Conservation (phyloP, 2,797 vertebrate species). For the Tokudaia muenninki region DNA sequence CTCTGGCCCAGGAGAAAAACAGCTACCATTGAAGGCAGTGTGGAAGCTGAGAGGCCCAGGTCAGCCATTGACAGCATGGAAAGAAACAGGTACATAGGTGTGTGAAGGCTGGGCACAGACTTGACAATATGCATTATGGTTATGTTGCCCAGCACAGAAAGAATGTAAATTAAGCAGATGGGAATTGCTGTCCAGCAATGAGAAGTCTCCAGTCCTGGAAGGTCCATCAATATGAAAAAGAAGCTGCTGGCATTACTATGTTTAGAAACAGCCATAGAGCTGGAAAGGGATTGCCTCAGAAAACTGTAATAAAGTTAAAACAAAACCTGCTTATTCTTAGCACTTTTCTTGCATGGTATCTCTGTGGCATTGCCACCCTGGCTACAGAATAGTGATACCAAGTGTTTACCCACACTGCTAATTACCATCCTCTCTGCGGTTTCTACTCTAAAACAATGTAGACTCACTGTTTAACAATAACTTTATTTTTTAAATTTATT, state of each 20-base stretch:
- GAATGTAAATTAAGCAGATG: conserved; percentile 65
- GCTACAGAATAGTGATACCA: no score
- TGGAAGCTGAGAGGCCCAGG: conserved; percentile 85
- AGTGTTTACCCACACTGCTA: neutral
- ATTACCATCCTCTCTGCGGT: rapidly evolving
- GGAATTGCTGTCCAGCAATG: conserved; percentile 72
- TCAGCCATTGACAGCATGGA: conserved; percentile 87
- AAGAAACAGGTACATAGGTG: conserved; percentile 77
- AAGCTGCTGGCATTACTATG: conserved; percentile 49
- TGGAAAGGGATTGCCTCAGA: neutral
- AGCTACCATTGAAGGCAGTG: conserved; percentile 85
- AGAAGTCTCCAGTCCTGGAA: conserved; percentile 61
- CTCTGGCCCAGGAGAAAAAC: conserved; percentile 70
- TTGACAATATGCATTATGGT: conserved; percentile 64
- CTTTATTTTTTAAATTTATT: neutral
- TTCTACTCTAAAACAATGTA: no score
- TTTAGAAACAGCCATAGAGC: conserved; percentile 37
- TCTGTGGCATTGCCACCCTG: rapidly evolving
- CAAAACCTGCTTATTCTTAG: neutral
- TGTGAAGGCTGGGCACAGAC: conserved; percentile 83
- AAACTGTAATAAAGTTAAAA: neutral
- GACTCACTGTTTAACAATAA: neutral
- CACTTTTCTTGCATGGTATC: neutral
- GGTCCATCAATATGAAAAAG: conserved; percentile 75
- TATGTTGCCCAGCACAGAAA: conserved; percentile 74